These are phyloP conservation scores for Chymomyza procnemis DNA, from an alignment of 2,888 invertebrate species.

Conservation along the genomic window DNA sequence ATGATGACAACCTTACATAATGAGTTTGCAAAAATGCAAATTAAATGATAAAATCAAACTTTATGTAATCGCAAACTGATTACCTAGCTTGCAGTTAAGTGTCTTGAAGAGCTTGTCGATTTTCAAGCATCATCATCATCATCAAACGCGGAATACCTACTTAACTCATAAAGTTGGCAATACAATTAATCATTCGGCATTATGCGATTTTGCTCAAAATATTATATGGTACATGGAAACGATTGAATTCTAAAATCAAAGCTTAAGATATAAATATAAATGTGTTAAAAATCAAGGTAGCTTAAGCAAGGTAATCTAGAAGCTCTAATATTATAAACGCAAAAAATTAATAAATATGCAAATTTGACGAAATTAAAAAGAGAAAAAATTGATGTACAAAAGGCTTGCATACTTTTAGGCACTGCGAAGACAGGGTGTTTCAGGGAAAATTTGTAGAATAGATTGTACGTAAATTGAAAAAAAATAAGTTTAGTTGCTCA, in stretches of 20 bases:
- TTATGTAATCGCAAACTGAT: too few species aligned
- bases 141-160: too few species aligned
- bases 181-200: neutral
- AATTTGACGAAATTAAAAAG: neutral
- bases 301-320: neutral
- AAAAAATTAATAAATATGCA: neutral
- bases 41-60: too few species aligned
- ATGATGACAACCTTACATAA: too few species aligned
- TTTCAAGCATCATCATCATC: too few species aligned
- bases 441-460: too few species aligned
- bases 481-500: too few species aligned
- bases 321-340: neutral
- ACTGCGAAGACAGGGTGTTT: neutral
- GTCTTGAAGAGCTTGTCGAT: too few species aligned
- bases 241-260: neutral
- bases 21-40: neutral
- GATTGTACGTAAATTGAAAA: too few species aligned
- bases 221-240: neutral
- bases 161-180: neutral
- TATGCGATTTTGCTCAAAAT: neutral
- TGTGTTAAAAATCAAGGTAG: neutral
- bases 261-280: neutral
- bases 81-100: too few species aligned
- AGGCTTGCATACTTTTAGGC: neutral
- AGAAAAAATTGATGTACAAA: too few species aligned